Conservation (phyloP, 2,113 vertebrate species). For the Meleagris gallopavo region DNA sequence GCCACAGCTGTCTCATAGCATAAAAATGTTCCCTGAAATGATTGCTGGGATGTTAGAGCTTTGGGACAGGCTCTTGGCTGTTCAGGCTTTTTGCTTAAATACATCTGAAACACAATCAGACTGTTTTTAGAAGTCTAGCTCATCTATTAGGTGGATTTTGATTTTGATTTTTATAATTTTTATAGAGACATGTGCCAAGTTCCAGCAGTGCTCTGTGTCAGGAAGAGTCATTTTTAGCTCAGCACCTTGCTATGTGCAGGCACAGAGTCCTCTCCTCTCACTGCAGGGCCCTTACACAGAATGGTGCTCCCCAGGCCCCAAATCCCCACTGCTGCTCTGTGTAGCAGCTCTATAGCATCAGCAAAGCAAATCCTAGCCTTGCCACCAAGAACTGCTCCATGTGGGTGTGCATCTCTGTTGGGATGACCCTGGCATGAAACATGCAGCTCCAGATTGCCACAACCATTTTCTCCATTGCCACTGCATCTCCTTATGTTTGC, state of each 20-base stretch:
- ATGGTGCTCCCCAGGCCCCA: background rate
- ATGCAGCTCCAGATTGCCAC: background rate
- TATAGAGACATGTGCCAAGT: background rate
- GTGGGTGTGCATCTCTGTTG: background rate
- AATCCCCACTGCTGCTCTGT: background rate
- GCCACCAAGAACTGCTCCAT: background rate
- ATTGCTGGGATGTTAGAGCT: background rate
- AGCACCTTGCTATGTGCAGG: background rate
- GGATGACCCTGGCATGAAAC: background rate
- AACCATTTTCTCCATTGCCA: fast-evolving
- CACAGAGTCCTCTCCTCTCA: background rate
- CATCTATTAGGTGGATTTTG: background rate
- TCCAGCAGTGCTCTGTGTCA: background rate
- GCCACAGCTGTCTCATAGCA: constrained; percentile 36
- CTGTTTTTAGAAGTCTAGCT: background rate
- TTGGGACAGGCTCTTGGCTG: constrained; percentile 10
- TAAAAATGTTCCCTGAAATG: constrained; percentile 62
- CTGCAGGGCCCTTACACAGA: background rate
- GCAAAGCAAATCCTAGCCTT: background rate
- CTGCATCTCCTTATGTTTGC: background rate
- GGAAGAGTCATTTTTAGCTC: background rate
- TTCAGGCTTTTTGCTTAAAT: background rate
- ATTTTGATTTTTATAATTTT: background rate
- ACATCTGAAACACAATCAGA: fast-evolving
- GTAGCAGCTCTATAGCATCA: background rate